These are phyloP conservation scores for Centruroides sculpturatus DNA, from an alignment of 1,140 invertebrate species.

Conservation along the genomic window DNA sequence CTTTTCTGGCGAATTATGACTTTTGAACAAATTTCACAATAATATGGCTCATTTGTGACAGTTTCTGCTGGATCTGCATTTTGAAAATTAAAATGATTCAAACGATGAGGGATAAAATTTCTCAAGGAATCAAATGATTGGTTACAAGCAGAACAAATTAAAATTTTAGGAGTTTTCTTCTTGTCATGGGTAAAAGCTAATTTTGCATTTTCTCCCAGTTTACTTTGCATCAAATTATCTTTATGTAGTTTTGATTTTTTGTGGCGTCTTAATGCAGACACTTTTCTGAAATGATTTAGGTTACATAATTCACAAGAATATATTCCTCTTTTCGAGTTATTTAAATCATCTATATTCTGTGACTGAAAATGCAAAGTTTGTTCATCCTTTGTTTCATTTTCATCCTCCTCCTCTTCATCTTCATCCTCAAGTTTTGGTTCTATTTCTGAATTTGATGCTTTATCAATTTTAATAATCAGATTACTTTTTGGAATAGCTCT, in stretches of 20 bases:
- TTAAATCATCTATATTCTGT: neutral
- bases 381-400: neutral
- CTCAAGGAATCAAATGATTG: constrained; percentile 4
- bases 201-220: neutral
- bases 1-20: constrained; percentile 2
- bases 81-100: constrained; percentile 8
- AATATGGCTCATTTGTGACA: constrained; percentile 2
- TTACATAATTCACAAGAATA: constrained; percentile 13
- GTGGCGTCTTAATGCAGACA: constrained; percentile 4
- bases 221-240: no score
- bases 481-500: neutral
- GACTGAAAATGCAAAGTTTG: neutral
- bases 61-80: constrained; percentile 3
- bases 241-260: constrained; percentile 7
- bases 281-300: constrained; percentile 3
- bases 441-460: neutral
- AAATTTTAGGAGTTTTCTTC: constrained; percentile 1
- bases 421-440: neutral
- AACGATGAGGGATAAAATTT: constrained; percentile 13
- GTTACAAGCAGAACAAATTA: constrained; percentile 7
- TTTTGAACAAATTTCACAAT: constrained; percentile 14
- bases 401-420: neutral
- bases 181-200: neutral
- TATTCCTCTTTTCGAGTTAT: neutral
- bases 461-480: neutral